Base-by-base conservation (phyloP, 2,888 invertebrate species). In the Lasiommata megera region DNA sequence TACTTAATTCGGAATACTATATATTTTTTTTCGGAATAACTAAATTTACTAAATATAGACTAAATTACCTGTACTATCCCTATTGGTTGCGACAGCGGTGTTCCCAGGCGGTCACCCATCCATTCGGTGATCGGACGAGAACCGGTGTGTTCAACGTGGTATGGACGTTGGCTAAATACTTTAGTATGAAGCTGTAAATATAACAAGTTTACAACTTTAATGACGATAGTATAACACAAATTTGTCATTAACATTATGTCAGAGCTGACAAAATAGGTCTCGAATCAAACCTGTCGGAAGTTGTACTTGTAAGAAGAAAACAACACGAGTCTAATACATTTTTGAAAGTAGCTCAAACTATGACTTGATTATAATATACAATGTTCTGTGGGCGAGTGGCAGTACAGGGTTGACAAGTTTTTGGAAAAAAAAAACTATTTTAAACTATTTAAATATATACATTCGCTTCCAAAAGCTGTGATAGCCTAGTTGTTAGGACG, bases 21-120 rank as follows among this genome's bases (percentile, higher is more conserved):
- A n/a, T n/a, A n/a, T n/a, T n/a, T n/a, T n/a, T n/a, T n/a, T n/a
- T n/a, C n/a, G n/a, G n/a, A n/a, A n/a, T n/a, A n/a, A n/a, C n/a
- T n/a, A n/a, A n/a, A n/a, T n/a, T n/a, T n/a, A n/a, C n/a, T n/a
- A n/a, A n/a, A n/a, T n/a, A n/a, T n/a, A n/a, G n/a, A n/a, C n/a
- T n/a, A n/a, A n/a, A n/a, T n/a, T n/a, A n/a, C n/a, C n/a, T n/a
- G n/a, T n/a, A n/a, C n/a, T n/a, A n/a, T n/a, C n/a, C n/a, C n/a
- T n/a, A n/a, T n/a, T n/a, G n/a, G n/a, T n/a, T n/a, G n/a, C n/a
- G n/a, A n/a, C n/a, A 74, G 72, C 66, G 73, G 75, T 75, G 74
- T 76, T 75, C 74, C 74, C 76, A 76, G 71, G 74, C 73, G 76
- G 73, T 76, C 74, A 75, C 84, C 83, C 84, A 84, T 82, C 83